phyloP scores from a whole-genome alignment of 2,888 invertebrate genomes.

The Phaedon cochleariae region DNA sequence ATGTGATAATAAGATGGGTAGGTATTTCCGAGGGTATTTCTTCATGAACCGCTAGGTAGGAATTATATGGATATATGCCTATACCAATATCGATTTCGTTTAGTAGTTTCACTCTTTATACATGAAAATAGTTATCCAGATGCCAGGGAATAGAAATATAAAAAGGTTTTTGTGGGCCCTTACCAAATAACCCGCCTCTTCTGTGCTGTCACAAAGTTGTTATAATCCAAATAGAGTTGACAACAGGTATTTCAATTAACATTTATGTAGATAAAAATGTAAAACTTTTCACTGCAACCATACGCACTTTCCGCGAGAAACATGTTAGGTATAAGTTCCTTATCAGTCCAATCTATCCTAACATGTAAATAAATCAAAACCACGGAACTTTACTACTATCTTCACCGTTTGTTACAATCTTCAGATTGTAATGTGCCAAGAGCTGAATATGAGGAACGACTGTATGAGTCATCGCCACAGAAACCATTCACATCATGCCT shows the following conservation, averaged over 20 bases:
- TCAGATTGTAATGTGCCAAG: constrained; percentile 27
- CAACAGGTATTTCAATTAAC: constrained; percentile 41
- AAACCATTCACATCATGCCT: constrained; percentile 56
- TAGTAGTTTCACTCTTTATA: too few species aligned
- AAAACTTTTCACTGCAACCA: constrained; percentile 14
- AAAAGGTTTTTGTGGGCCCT: neutral
- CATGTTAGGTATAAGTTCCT: constrained; percentile 22
- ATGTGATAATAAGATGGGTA: too few species aligned
- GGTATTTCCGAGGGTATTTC: too few species aligned
- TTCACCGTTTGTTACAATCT: constrained; percentile 30
- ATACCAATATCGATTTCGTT: constrained; percentile 21
- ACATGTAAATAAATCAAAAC: constrained; percentile 24
- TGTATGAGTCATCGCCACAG: constrained; percentile 50
- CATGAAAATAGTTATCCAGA: constrained; percentile 13
- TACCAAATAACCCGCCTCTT: constrained; percentile 34
- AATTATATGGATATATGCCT: too few species aligned
- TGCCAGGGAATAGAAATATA: constrained; percentile 3
- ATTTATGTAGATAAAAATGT: constrained; percentile 23
- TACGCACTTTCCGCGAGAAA: constrained; percentile 22
- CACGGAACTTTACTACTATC: constrained; percentile 31
- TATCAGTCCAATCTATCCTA: constrained; percentile 23
- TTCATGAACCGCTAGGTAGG: too few species aligned
- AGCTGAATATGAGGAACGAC: constrained; percentile 40
- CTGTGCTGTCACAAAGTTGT: constrained; percentile 27
- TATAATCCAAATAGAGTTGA: constrained; percentile 39